A percentile compares a stretch with the other conserved stretches of the same genome.
Conservation (phyloP, 2,888 invertebrate species). For the Pyrrhosoma nymphula region DNA sequence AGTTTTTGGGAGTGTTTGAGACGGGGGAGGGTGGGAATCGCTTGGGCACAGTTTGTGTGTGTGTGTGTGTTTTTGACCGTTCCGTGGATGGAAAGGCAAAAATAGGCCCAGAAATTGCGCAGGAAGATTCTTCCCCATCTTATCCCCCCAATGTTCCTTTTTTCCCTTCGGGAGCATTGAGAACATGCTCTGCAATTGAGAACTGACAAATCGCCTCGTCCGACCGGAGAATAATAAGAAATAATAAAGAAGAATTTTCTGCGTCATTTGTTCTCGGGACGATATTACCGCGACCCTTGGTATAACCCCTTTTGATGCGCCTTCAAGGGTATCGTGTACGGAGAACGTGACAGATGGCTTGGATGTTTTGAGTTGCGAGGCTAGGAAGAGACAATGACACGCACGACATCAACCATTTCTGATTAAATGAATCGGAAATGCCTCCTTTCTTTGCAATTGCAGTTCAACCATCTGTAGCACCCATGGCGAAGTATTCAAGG, state of each 20-base stretch:
- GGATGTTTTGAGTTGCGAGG: not conserved
- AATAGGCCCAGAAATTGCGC: not conserved
- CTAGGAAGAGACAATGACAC: not conserved
- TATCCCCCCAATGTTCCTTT: not conserved
- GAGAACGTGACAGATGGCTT: not conserved
- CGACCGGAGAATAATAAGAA: constrained; percentile 59
- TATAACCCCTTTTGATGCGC: not conserved
- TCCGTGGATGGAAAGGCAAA: not conserved
- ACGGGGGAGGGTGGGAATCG: not conserved
- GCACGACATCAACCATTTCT: not conserved
- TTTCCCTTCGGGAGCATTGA: not conserved
- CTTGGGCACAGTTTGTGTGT: too few relatives aligned
- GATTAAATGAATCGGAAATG: not conserved
- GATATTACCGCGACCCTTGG: constrained; percentile 57
- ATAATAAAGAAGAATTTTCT: too few relatives aligned
- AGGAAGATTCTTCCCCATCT: not conserved
- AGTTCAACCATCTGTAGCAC: too few relatives aligned
- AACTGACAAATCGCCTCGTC: constrained; percentile 43
- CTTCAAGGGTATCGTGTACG: not conserved
- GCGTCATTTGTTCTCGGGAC: constrained; percentile 28
- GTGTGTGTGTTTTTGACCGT: too few relatives aligned
- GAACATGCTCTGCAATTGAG: not conserved
- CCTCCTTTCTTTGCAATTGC: too few relatives aligned
- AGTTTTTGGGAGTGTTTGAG: not conserved
- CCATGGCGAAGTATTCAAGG: too few relatives aligned